These are phyloP conservation scores for Anas platyrhynchos DNA, from an alignment of 2,113 vertebrate species.

Conservation along the genomic window DNA sequence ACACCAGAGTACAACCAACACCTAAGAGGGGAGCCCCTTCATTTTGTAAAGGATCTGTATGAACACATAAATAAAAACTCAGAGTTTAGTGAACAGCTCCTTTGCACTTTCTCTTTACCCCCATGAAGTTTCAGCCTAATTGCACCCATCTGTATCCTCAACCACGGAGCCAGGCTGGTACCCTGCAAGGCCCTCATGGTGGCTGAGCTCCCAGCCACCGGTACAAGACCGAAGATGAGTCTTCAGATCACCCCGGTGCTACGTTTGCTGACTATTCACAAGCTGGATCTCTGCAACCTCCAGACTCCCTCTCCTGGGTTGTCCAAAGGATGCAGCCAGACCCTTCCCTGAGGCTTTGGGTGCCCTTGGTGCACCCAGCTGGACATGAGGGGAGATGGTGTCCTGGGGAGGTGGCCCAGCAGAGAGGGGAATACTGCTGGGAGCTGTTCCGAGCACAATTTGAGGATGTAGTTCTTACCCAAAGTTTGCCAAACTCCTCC, in stretches of 20 bases:
- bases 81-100: background rate
- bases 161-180: background rate
- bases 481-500: background rate
- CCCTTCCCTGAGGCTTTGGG: background rate
- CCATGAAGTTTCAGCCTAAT: background rate
- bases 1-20: background rate
- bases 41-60: background rate
- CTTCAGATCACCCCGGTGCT: background rate
- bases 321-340: background rate
- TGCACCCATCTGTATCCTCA: background rate
- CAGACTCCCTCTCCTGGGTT: background rate
- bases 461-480: background rate
- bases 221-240: background rate
- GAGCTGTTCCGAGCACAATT: background rate
- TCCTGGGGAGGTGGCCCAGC: background rate
- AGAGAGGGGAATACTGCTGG: background rate
- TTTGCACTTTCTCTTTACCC: background rate
- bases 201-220: background rate
- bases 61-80: background rate
- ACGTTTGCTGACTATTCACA: background rate
- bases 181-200: background rate
- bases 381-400: background rate
- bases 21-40: fast-evolving
- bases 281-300: background rate
- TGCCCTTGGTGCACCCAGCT: background rate